Evolutionary conservation across 1,140 invertebrate species (phyloP).

Genomic region (Drosophila grimshawi): DNA sequence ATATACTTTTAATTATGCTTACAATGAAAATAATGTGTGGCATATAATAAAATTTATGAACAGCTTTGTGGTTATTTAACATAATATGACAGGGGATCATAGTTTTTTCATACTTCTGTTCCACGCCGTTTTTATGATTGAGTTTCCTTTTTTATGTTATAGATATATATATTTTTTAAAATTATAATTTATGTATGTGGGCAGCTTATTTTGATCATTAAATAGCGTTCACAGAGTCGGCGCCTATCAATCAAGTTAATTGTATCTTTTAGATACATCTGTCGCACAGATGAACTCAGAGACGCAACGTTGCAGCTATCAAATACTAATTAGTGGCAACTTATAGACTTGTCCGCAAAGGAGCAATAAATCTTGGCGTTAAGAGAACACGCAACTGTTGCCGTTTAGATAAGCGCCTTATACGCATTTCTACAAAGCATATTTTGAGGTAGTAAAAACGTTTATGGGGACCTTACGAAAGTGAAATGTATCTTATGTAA

Average conservation of each 20-base stretch:
- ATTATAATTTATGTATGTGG: constrained; percentile 66
- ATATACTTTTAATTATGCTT: constrained; percentile 71
- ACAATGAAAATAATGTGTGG: constrained; percentile 60
- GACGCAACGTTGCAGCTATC: constrained; percentile 59
- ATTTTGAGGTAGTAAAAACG: constrained; percentile 1
- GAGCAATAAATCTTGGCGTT: constrained; percentile 54
- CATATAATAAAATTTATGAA: constrained; percentile 75
- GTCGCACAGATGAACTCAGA: constrained; percentile 33
- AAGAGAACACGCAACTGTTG: constrained; percentile 24
- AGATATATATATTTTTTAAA: constrained; percentile 8
- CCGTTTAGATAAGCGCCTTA: constrained; percentile 52
- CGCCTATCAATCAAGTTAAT: constrained; percentile 63
- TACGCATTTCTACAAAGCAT: constrained; percentile 2
- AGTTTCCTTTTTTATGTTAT: constrained; percentile 32
- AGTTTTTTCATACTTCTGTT: constrained; percentile 66
- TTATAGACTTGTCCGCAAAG: constrained; percentile 60
- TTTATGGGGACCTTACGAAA: constrained; percentile 19
- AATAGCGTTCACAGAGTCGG: constrained; percentile 51
- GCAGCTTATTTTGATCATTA: constrained; percentile 74
- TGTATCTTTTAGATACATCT: constrained; percentile 33
- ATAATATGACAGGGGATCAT: constrained; percentile 64
- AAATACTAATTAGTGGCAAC: constrained; percentile 69
- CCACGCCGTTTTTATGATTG: constrained; percentile 52
- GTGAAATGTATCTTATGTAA: constrained; percentile 19
- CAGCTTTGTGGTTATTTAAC: constrained; percentile 71